Evolutionary conservation across 2,797 vertebrate genomes (phyloP).

Genomic region (Catostomus latipinnis): DNA sequence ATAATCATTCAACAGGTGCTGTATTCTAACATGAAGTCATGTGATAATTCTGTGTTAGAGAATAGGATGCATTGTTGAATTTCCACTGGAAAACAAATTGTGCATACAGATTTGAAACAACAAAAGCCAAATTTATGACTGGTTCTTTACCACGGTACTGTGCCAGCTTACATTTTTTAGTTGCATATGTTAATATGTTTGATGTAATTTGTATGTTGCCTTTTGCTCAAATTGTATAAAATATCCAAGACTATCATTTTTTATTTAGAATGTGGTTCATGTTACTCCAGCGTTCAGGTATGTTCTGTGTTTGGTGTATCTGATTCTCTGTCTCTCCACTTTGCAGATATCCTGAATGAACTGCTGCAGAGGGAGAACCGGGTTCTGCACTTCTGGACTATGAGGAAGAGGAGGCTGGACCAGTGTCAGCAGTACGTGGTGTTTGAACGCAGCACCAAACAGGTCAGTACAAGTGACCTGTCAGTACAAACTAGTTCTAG

Average conservation of each 20-base stretch:
- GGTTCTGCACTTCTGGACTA: slow-evolving; percentile 98
- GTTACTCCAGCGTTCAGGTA: neutral
- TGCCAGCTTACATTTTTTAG: too few species aligned
- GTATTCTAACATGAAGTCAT: too few species aligned
- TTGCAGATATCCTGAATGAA: slow-evolving; percentile 79
- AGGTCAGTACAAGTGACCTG: slow-evolving; percentile 61
- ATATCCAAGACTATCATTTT: neutral
- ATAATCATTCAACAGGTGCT: too few species aligned
- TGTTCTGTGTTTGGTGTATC: neutral
- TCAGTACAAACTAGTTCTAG: neutral
- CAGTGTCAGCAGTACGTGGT: slow-evolving; percentile 98
- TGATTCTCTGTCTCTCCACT: slow-evolving; percentile 8
- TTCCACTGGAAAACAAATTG: too few species aligned
- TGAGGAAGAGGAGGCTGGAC: slow-evolving; percentile 94
- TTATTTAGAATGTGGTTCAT: neutral
- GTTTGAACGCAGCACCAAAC: slow-evolving; percentile 97
- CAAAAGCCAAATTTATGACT: too few species aligned
- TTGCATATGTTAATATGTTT: too few species aligned
- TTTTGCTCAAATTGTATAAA: too few species aligned
- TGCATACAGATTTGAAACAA: too few species aligned
- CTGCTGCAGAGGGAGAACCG: slow-evolving; percentile 97
- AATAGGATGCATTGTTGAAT: too few species aligned
- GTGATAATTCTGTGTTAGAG: too few species aligned
- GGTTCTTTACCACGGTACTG: too few species aligned
- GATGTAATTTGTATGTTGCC: too few species aligned